A percentile compares a stretch with the other conserved stretches of the same genome.
Evolutionary conservation across 2,113 vertebrate genomes (phyloP).

Genomic region (Ceyx margarethae): DNA sequence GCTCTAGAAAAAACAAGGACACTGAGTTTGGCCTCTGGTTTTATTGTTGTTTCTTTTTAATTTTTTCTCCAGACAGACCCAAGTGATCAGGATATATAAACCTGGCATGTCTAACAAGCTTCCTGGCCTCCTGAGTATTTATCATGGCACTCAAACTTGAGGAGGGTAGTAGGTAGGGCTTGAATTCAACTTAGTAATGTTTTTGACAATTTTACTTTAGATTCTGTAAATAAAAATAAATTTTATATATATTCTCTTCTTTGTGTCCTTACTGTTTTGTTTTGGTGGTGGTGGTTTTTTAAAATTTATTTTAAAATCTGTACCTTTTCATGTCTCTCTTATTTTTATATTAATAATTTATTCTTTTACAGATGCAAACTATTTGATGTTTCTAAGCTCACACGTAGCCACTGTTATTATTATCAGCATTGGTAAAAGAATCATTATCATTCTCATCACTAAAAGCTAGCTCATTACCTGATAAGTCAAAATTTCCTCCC

Average conservation of each 20-base stretch:
- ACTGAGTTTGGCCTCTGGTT: neutral
- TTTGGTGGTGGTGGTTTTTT: no score
- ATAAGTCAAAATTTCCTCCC: conserved; percentile 67
- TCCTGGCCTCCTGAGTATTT: neutral
- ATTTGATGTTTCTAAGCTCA: conserved; percentile 20
- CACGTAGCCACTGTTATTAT: conserved; percentile 46
- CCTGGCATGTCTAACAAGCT: neutral
- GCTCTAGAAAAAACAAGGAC: neutral
- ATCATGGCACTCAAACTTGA: neutral
- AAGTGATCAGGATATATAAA: neutral
- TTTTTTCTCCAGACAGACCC: neutral
- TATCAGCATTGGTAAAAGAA: conserved; percentile 58
- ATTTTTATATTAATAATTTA: conserved; percentile 38
- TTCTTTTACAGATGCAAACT: conserved; percentile 21
- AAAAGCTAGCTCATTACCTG: conserved; percentile 66
- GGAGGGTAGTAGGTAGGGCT: neutral
- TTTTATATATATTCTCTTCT: neutral
- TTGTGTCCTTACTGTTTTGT: neutral
- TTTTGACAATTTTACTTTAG: neutral
- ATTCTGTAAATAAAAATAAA: neutral
- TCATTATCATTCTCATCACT: conserved; percentile 69
- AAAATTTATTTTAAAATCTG: neutral
- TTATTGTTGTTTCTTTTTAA: neutral
- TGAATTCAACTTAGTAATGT: conserved; percentile 1
- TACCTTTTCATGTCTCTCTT: neutral